phyloP scores from a whole-genome alignment of 1,140 invertebrate genomes.

The Zaprionus africanus region DNA sequence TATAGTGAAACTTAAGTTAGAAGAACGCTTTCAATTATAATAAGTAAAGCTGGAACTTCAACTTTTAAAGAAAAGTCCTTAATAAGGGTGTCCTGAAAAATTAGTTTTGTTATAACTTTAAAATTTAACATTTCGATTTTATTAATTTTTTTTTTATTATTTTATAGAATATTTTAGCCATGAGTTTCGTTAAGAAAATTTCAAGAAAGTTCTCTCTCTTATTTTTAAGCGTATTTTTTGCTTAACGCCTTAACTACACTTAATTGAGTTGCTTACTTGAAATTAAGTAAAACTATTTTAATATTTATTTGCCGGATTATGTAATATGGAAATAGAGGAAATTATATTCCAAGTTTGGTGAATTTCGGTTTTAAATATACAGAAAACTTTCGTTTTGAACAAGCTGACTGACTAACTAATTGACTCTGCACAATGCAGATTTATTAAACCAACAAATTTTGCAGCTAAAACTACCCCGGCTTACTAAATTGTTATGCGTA shows the following conservation, averaged over 20 bases:
- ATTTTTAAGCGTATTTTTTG: no score
- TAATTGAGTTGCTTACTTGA: neutral
- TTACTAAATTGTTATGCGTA: neutral
- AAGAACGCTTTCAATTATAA: neutral
- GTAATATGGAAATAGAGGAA: neutral
- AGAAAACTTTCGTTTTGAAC: neutral
- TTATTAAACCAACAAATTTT: neutral
- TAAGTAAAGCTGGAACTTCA: no score
- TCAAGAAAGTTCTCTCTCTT: no score
- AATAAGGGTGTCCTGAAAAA: no score
- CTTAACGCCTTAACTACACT: neutral
- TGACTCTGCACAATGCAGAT: no score
- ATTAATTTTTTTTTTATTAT: no score
- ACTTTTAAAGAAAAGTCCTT: neutral
- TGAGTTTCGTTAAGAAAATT: no score
- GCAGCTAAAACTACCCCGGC: neutral
- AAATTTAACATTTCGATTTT: no score
- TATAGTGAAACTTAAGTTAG: neutral
- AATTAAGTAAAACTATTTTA: neutral
- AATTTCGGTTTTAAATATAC: neutral
- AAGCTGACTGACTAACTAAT: fast-evolving
- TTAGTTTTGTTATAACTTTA: no score
- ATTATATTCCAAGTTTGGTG: neutral
- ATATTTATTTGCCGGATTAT: neutral
- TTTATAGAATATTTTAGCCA: no score